Percentiles rank a stretch among this genome's conserved stretches.
phyloP scores from a whole-genome alignment of 1,140 invertebrate genomes.

The Batillaria attramentaria region DNA sequence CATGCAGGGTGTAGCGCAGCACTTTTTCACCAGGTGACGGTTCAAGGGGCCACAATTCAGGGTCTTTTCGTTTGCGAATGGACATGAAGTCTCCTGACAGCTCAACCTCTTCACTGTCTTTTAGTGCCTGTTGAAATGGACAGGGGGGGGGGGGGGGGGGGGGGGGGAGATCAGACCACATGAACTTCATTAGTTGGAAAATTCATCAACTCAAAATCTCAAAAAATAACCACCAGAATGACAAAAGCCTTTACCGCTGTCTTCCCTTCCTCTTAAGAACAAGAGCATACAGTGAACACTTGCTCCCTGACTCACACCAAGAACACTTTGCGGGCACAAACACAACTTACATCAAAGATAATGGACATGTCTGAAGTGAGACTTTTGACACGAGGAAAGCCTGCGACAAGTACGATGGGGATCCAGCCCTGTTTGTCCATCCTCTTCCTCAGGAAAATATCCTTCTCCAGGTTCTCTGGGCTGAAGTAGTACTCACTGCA shows the following conservation, averaged over 20 bases:
- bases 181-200: too few species aligned
- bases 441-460: conserved; percentile 96
- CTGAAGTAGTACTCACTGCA: conserved; percentile 99
- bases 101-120: conserved; percentile 87
- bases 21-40: conserved; percentile 37
- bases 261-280: too few species aligned
- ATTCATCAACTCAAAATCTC: too few species aligned
- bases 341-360: conserved; percentile 74
- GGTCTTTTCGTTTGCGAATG: conserved; percentile 86
- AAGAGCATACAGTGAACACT: too few species aligned
- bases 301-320: neutral
- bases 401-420: conserved; percentile 92
- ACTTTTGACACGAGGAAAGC: conserved; percentile 93
- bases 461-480: conserved; percentile 94
- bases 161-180: too few species aligned
- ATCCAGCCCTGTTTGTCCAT: conserved; percentile 96
- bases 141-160: too few species aligned
- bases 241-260: too few species aligned
- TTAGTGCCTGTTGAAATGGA: conserved; percentile 78
- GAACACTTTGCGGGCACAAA: neutral
- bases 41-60: conserved; percentile 90
- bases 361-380: conserved; percentile 88
- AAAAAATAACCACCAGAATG: too few species aligned
- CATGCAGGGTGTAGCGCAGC: conserved; percentile 77
- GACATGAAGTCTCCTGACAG: conserved; percentile 82